Evolutionary conservation across 2,113 vertebrate genomes (phyloP).

Genomic region (Vireo altiloquus): DNA sequence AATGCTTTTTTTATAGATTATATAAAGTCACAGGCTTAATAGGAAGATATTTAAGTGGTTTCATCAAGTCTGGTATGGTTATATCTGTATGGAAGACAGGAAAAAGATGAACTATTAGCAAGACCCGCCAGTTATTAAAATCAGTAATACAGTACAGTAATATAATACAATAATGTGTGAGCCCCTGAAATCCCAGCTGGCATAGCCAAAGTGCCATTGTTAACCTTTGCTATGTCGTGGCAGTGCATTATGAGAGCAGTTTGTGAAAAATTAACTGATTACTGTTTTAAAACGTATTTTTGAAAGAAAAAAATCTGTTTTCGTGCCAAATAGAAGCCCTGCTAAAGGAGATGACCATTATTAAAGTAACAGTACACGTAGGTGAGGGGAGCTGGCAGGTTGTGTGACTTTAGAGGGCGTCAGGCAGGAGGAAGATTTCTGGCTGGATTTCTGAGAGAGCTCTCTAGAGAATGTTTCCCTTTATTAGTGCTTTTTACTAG

Average conservation of each 20-base stretch:
- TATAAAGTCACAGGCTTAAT: neutral
- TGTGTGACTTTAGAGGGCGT: neutral
- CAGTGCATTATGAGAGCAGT: neutral
- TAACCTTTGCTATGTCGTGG: neutral
- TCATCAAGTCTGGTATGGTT: neutral
- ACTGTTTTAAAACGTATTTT: neutral
- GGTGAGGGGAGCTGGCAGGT: neutral
- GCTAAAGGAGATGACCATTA: neutral
- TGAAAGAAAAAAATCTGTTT: neutral
- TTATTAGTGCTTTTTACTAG: slow-evolving; percentile 9
- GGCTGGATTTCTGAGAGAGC: neutral
- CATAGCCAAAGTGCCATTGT: neutral
- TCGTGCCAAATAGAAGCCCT: neutral
- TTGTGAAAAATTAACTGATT: neutral
- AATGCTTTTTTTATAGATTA: neutral
- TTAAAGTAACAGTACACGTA: neutral
- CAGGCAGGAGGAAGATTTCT: neutral
- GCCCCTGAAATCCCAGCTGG: neutral
- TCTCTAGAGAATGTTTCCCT: slow-evolving; percentile 8
- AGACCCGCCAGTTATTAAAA: neutral
- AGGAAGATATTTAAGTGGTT: neutral
- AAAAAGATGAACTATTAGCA: neutral
- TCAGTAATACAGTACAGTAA: neutral
- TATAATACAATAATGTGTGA: neutral
- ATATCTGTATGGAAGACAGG: neutral